A percentile compares a stretch with the other conserved stretches of the same genome.
Conservation (phyloP, 2,797 vertebrate genomes). For the Chiloscyllium punctatum region DNA sequence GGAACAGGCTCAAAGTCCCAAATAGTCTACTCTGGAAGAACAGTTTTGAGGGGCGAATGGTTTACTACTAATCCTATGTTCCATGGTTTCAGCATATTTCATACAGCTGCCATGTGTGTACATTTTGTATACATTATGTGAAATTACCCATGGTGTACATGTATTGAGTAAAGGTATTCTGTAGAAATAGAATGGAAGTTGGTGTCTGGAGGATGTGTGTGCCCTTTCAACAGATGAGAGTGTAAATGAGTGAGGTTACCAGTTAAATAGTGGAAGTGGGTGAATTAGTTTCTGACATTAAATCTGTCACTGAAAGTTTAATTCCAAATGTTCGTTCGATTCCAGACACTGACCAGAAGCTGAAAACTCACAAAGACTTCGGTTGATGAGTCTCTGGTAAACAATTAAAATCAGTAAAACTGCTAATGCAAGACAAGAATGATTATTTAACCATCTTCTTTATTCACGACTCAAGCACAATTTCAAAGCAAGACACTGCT, state of each 20-base stretch:
- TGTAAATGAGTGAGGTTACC: not conserved
- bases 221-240: not conserved
- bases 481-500: not conserved
- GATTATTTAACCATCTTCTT: too few species aligned
- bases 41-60: too few species aligned
- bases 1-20: too few species aligned
- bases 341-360: not conserved
- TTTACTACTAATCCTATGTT: too few species aligned
- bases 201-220: not conserved
- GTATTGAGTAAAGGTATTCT: not conserved
- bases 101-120: not conserved
- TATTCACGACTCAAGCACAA: too few species aligned
- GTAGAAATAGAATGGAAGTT: not conserved
- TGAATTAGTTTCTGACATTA: not conserved
- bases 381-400: not conserved
- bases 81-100: not conserved
- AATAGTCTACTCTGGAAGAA: too few species aligned
- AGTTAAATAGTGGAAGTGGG: not conserved
- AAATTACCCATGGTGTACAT: not conserved
- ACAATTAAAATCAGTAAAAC: not conserved
- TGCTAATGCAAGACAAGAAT: not conserved
- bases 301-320: not conserved
- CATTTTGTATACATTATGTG: not conserved
- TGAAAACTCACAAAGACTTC: not conserved
- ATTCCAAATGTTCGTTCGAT: not conserved